Base-by-base conservation (phyloP, 2,888 invertebrate species). In the Melanophora roralis region DNA sequence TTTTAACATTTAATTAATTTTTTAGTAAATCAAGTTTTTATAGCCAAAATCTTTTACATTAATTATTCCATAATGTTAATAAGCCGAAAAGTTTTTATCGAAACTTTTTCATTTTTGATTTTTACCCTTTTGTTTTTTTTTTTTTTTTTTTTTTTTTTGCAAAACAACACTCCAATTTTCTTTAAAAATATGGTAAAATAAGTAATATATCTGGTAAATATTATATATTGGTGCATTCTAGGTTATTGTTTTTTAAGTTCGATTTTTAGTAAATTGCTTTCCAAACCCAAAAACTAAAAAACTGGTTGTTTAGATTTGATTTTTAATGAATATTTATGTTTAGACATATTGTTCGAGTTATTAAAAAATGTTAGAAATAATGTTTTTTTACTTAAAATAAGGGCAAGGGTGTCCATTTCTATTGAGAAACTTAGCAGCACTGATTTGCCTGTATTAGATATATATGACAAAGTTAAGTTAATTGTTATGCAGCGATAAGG, bases 31-130 rank as follows among this genome's bases (percentile, higher is more conserved):
- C 49, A 83, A 84, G 79, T 79, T 72, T 78, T 78, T 51, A 71
- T 76, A 81, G 85, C 86, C 86, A 85, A 87, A 87, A 83, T 45
- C 67, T 82, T 83, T 83, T 80, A 49, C 62, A 76, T 79, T n/a
- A n/a, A n/a, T n/a, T 43, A 49, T 64, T 59, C 32, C 67, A 55
- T 59, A 64, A 71, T 47, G 21, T 19, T 64, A 64, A 84, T 78
- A 82, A 81, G 84, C 84, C 84, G 82, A 84, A 84, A 84, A 83
- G 84, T 84, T 83, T 80, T 76, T 69, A 81, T 83, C 84, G 81
- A 84, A 84, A 84, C 83, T 84, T 82, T 78, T 73, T 69, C 55
- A 43, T 45, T 43, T 16, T 14, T 16, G 38, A 12, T 36, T 38
- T 34, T 59, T 74, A 51, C 64, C 60, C 75, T 80, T 51, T 77